Evolutionary conservation across 2,888 invertebrate genomes (phyloP), one percentile per base, ranked within the genome.

Genomic region (Formica aserva): DNA sequence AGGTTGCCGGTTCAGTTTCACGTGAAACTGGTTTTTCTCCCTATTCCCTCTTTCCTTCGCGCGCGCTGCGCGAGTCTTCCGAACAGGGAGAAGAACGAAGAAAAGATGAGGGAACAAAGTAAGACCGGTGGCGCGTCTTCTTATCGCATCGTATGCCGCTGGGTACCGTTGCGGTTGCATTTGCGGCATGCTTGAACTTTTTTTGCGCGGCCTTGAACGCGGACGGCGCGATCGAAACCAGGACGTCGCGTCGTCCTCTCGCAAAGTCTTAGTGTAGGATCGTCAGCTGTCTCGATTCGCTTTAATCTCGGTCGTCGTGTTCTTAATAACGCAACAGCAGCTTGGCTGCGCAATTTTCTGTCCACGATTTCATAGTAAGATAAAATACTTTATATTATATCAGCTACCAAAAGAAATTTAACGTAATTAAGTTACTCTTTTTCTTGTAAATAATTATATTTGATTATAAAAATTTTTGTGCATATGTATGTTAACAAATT

Each of bases 131-230:
- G 87, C 88, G 84, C 85, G 86, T 85, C 88, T 87, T 72, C 83
- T 86, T 87, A 90, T 89, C 88, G 87, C 55, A 80, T 86, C 89
- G 72, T 85, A 89, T 82, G 82, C 86, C 57, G 72, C 77, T 57
- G 77, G 71, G 84, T 90, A 90, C 90, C 90, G 91, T 90, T 90
- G 90, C 86, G 87, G 91, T 91, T 88, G 88, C 90, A 89, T 91
- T 90, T 87, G 89, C 90, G 84, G 90, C 87, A 84, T 86, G 86
- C 87, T 65, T 75, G 80, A 82, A 81, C 87, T 92, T 91, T 92
- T 91, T 92, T 91, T 92, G 89, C 85, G 72, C 89, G 91, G 86
- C 91, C 91, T 91, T 91, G 91, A 88, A 91, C 90, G 87, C 87
- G 89, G 80, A 78, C 89, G 38, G 82, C 55, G 65, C 82, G 67